phyloP scores from a whole-genome alignment of 2,113 vertebrate species.

The Neofelis nebulosa region DNA sequence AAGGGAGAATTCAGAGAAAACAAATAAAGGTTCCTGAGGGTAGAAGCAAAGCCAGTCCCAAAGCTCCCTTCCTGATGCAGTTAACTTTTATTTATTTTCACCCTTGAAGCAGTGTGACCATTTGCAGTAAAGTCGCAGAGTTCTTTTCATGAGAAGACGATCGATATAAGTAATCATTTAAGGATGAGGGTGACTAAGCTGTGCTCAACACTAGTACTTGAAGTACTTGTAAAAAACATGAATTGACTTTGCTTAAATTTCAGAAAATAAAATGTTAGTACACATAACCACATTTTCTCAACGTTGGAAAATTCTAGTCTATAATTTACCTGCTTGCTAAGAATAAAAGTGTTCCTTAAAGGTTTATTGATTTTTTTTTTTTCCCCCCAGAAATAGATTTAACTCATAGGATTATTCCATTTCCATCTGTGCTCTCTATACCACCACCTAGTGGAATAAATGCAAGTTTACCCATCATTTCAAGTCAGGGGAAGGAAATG shows the following conservation, averaged over 20 bases:
- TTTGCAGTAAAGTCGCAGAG: not conserved
- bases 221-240: not conserved
- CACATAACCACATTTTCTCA: not conserved
- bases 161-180: not conserved
- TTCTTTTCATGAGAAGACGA: not conserved
- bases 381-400: not conserved
- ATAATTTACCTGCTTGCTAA: constrained; percentile 15
- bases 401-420: not conserved
- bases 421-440: not conserved
- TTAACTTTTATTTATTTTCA: not conserved
- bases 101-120: not conserved
- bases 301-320: not conserved
- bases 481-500: not conserved
- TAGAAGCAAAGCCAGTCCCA: not conserved
- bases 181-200: not conserved
- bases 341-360: not conserved
- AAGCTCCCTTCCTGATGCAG: not conserved
- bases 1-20: not conserved
- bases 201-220: not conserved
- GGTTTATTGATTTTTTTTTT: not conserved
- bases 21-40: not conserved
- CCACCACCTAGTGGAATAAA: constrained; percentile 67
- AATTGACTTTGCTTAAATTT: constrained; percentile 4
- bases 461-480: not conserved
- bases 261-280: constrained; percentile 36